Conservation (phyloP, 2,888 invertebrate genomes). For the Agrilus cyanescens region DNA sequence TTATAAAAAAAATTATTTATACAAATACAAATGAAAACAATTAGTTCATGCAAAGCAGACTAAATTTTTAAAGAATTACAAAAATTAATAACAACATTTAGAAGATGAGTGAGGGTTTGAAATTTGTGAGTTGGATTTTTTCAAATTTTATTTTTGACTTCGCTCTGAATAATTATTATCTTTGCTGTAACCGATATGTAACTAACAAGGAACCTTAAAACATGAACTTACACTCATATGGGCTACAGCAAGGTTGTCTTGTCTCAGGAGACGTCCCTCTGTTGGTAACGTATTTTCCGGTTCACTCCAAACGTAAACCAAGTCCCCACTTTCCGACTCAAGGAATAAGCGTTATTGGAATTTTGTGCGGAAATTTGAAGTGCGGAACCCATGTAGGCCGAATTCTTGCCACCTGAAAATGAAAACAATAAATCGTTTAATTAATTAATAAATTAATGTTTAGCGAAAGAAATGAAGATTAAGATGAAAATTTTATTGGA, state of each 20-base stretch:
- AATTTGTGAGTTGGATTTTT: constrained; percentile 9
- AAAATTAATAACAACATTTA: constrained; percentile 1
- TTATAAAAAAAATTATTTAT: too few species aligned
- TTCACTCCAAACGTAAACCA: constrained; percentile 46
- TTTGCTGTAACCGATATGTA: constrained; percentile 6
- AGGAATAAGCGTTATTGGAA: constrained; percentile 35
- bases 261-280: constrained; percentile 39
- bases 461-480: constrained; percentile 1
- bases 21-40: too few species aligned
- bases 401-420: constrained; percentile 34
- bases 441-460: neutral
- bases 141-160: constrained; percentile 12
- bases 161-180: constrained; percentile 8
- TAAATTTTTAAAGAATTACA: too few species aligned
- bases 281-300: constrained; percentile 39
- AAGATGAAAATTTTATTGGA: neutral
- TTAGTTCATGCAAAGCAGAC: too few species aligned
- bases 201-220: neutral
- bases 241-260: constrained; percentile 39
- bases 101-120: constrained; percentile 11
- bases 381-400: constrained; percentile 36
- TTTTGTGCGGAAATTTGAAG: constrained; percentile 16
- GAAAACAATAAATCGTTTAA: neutral
- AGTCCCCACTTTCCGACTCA: constrained; percentile 44
- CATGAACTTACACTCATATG: constrained; percentile 4